Evolutionary conservation across 2,888 invertebrate genomes (phyloP), one percentile per base, ranked within the genome.

Genomic region (Odontocolon sp.): DNA sequence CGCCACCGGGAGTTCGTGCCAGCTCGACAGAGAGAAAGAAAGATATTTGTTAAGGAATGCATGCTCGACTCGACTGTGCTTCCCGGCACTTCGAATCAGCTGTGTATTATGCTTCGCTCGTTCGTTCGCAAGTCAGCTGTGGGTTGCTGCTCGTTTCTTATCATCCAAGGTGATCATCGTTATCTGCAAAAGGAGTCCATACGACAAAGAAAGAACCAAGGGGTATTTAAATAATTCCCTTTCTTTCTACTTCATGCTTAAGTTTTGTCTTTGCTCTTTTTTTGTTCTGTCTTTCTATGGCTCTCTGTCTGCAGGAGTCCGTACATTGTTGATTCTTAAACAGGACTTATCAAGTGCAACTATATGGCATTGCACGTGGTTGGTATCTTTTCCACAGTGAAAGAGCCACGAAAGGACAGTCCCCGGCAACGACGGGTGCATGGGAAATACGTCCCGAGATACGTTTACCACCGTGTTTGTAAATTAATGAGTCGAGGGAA

Each of bases 91-190:
- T 71, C 75, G 77, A 79, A 75, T 80, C 80, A 79, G 80, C 77
- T 77, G 80, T 78, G 78, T 56, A 71, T 76, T 71, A 67, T 76
- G 72, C 67, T 31, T 54, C 64, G 59, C 52, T 63, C 52, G 66
- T 42, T n/a, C n/a, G 47, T 9, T 40, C 40, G 21, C 63, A 42
- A 78, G 67, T 74, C 75, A 77, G 72, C 76, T 71, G 72, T 54
- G 70, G 36, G 56, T 68, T 52, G 68, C 74, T 54, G 23, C 67
- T 28, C 14, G 16, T 42, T 23, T 14, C 81, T 81, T 82, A 82
- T 82, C 82, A 68, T 75, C 74, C 79, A 74, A 77, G 80, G 78
- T 81, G 79, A 85, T 85, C 83, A 72, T 78, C 76, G 77, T 83
- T 82, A 83, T 82, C 82, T 81, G 78, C 77, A 80, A 83, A 82